Evolutionary conservation across 2,888 invertebrate species (phyloP).

Genomic region (Eledone cirrhosa): DNA sequence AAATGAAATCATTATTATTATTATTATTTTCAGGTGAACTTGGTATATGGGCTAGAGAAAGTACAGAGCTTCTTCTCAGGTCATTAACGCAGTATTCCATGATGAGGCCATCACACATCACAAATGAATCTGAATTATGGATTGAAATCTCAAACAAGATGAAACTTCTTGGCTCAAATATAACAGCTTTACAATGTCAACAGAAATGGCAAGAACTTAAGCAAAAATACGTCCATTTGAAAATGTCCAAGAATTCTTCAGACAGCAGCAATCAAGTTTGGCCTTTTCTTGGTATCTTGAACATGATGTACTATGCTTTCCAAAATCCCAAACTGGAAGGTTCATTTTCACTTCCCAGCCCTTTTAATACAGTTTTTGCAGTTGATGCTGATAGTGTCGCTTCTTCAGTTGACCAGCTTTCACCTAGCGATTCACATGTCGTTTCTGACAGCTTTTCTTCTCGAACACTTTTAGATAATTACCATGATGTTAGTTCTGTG

Average conservation of each 20-base stretch:
- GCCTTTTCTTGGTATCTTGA: neutral
- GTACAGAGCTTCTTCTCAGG: neutral
- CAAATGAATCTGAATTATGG: conserved; percentile 3
- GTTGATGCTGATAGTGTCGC: neutral
- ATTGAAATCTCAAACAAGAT: neutral
- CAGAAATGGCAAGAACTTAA: conserved; percentile 15
- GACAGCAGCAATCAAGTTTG: neutral
- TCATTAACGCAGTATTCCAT: neutral
- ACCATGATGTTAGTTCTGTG: neutral
- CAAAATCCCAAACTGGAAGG: neutral
- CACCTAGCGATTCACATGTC: neutral
- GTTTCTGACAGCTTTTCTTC: neutral
- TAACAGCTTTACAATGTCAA: neutral
- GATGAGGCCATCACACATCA: neutral
- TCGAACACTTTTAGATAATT: neutral
- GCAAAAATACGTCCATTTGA: conserved; percentile 3
- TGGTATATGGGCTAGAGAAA: conserved; percentile 3
- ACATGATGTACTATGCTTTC: conserved; percentile 20
- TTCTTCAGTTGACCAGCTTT: neutral
- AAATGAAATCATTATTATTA: neutral
- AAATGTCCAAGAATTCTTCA: neutral
- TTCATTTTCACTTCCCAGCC: neutral
- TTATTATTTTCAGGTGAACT: neutral
- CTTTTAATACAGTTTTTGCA: neutral
- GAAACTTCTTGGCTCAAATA: neutral